Base-by-base conservation (phyloP, 2,888 invertebrate species). In the Phyto melanocephala region DNA sequence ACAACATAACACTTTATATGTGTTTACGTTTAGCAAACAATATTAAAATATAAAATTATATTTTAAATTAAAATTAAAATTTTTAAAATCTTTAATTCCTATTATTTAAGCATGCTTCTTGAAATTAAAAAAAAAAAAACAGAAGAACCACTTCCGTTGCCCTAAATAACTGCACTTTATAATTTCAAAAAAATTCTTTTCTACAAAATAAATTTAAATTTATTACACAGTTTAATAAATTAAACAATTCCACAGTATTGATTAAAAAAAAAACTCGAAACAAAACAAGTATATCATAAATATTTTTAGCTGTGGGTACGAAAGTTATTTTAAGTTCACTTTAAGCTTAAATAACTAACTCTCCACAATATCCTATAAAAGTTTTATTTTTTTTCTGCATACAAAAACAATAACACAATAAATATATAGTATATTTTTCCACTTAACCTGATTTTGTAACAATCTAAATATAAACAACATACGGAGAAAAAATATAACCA, bases 401-500 rank as follows among this genome's bases (percentile, higher is more conserved):
- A 35, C 35, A 62, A 54, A 50, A 62, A 45, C 28, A 50, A 50
- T n/a, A 10, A 24, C 15, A 45, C 20, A 62, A 63, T 68, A 37
- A 33, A 60, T 68, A 76, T 68, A 68, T 42, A 68, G 68, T 77
- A 70, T 79, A 79, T 82, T 82, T 75, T 82, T 79, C 79, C 79
- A 82, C 82, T 82, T 82, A 82, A 82, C 82, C 82, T 82, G 79
- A 79, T 79, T 81, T 82, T 75, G 75, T 60, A 65, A 79, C 79
- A 79, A 79, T 76, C 58, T 75, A 67, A 47, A 79, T 71, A 76
- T 63, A 81, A 67, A 68, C 81, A 81, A 78, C 72, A 74, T 74
- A 74, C 68, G 37, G 40, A 42, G 54, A 65, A 70, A 79, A 40
- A 75, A 79, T 71, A 79, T 47, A 47, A 52, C 60, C 37, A 70